Evolutionary conservation across 2,113 vertebrate genomes (phyloP).

Genomic region (Dicrurus megarhynchus): DNA sequence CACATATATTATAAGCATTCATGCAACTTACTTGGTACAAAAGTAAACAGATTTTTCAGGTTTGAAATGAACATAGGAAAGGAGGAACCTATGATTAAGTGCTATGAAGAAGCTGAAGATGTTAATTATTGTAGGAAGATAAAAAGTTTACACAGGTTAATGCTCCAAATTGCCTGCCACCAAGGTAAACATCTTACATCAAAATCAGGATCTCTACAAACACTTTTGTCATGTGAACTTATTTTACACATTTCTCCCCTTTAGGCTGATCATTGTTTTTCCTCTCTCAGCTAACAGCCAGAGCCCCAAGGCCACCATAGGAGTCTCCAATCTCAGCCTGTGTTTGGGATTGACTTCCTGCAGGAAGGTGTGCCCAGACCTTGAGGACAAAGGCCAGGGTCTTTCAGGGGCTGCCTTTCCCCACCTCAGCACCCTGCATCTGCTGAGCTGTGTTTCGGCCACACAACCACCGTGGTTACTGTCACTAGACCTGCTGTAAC

Average conservation of each 20-base stretch:
- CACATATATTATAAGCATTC: neutral
- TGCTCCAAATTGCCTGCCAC: neutral
- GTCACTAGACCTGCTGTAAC: neutral
- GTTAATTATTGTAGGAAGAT: neutral
- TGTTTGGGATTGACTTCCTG: neutral
- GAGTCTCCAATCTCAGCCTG: accelerated
- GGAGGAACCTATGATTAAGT: neutral
- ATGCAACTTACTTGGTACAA: neutral
- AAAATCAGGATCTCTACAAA: neutral
- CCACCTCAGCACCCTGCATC: neutral
- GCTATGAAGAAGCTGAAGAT: neutral
- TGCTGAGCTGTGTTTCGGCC: neutral
- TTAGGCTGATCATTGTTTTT: neutral
- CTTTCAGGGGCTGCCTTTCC: neutral
- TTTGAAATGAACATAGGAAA: neutral
- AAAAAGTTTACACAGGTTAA: neutral
- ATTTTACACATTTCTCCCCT: neutral
- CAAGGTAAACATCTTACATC: neutral
- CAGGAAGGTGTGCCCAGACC: neutral
- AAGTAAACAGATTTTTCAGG: slow-evolving; percentile 6
- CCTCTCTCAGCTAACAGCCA: neutral
- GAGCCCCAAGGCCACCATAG: neutral
- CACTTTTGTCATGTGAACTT: neutral
- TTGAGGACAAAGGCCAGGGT: neutral
- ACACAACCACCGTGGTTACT: no score